Conservation (phyloP, 2,888 invertebrate species). For the Alentia gelatinosa region DNA sequence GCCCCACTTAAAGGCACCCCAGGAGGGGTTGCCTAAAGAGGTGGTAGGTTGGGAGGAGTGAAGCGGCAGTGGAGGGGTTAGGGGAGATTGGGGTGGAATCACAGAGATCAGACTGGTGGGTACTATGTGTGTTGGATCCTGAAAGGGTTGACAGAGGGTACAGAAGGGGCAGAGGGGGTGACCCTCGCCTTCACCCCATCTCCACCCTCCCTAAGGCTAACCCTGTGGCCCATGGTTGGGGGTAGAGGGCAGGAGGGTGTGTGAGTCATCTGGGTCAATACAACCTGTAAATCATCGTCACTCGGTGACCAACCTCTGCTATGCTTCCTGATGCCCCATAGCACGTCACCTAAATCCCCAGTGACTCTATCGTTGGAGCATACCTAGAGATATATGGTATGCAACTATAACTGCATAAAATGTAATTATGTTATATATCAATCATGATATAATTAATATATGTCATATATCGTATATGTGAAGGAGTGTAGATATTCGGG, state of each 20-base stretch:
- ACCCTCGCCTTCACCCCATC: neutral
- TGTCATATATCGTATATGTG: too few species aligned
- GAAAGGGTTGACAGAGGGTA: neutral
- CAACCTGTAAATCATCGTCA: conserved; percentile 3
- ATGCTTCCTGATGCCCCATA: neutral
- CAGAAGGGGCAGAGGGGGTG: neutral
- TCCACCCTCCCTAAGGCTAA: neutral
- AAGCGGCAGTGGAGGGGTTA: neutral
- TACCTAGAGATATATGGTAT: too few species aligned
- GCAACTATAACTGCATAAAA: too few species aligned
- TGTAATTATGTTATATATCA: too few species aligned
- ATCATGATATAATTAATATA: too few species aligned
- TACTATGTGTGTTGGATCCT: neutral
- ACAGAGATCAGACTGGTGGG: neutral
- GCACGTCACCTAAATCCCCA: too few species aligned
- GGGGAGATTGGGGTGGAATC: neutral
- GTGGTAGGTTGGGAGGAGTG: neutral
- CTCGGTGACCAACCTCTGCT: neutral
- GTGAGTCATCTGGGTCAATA: conserved; percentile 22
- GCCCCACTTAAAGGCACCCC: neutral
- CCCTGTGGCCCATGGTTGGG: neutral
- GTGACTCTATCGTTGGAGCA: too few species aligned
- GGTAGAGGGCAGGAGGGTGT: neutral
- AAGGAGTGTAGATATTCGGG: too few species aligned
- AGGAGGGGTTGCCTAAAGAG: neutral